These are phyloP conservation scores for Gadopsis marmoratus DNA, from an alignment of 2,797 vertebrate species.

Conservation along the genomic window DNA sequence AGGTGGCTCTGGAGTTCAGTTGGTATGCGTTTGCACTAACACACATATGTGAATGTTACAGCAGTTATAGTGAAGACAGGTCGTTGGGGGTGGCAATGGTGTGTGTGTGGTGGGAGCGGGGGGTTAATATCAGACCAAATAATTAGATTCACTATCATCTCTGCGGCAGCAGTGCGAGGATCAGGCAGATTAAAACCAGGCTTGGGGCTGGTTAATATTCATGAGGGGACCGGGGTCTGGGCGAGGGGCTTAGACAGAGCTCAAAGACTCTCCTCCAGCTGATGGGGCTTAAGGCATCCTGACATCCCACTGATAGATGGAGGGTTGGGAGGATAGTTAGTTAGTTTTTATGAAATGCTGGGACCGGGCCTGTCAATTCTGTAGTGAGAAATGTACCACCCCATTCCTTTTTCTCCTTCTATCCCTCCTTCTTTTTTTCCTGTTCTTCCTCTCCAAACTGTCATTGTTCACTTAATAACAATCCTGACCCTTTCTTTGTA, in stretches of 20 bases:
- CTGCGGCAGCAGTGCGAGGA: slow-evolving; percentile 92
- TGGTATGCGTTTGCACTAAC: slow-evolving; percentile 33
- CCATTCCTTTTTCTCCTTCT: not conserved
- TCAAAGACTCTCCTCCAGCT: slow-evolving; percentile 79
- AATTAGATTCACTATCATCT: slow-evolving; percentile 99
- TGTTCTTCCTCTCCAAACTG: not conserved
- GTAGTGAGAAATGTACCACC: not conserved
- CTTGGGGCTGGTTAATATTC: slow-evolving; percentile 93
- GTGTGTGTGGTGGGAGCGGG: slow-evolving; percentile 52
- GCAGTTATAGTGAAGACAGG: slow-evolving; percentile 47
- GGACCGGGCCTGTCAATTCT: not conserved
- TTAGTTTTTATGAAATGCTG: not conserved
- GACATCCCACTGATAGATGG: slow-evolving; percentile 61
- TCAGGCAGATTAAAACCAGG: slow-evolving; percentile 95
- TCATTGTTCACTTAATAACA: not conserved
- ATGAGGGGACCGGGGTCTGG: slow-evolving; percentile 86
- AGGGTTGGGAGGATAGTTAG: slow-evolving; percentile 33
- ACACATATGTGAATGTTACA: slow-evolving; percentile 44
- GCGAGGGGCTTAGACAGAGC: slow-evolving; percentile 81
- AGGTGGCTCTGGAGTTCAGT: slow-evolving; percentile 54
- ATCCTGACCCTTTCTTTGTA: not conserved
- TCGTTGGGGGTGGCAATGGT: slow-evolving; percentile 38
- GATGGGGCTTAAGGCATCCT: slow-evolving; percentile 75
- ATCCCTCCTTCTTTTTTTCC: not conserved
- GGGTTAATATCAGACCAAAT: slow-evolving; percentile 98